These are phyloP conservation scores for Seira sanloemensis DNA, from an alignment of 2,888 invertebrate genomes.

Conservation along the genomic window DNA sequence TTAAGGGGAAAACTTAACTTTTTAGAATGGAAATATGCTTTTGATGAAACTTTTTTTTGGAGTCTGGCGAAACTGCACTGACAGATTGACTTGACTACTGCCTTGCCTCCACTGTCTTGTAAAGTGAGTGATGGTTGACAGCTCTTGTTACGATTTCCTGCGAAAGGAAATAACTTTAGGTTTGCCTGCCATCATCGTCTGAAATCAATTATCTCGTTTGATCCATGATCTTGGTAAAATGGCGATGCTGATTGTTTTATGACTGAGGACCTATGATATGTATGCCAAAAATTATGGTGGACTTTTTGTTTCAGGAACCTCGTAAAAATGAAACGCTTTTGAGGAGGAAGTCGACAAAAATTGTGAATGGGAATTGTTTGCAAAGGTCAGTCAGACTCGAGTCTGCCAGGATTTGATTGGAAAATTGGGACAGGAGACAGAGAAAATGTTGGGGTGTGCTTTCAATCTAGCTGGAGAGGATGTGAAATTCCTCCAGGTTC, in stretches of 20 bases:
- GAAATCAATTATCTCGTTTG: constrained; percentile 50
- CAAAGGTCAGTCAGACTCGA: too few relatives aligned
- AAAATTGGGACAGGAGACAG: constrained; percentile 51
- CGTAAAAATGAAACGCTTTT: too few relatives aligned
- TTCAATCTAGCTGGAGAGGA: neutral
- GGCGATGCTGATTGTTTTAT: too few relatives aligned
- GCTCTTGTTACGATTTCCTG: constrained; percentile 62
- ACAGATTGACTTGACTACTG: constrained; percentile 27
- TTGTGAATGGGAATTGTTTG: too few relatives aligned
- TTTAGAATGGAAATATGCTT: neutral
- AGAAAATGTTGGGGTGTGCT: constrained; percentile 34
- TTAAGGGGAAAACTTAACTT: neutral
- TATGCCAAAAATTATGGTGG: too few relatives aligned
- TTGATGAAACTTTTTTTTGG: neutral
- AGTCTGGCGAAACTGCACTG: constrained; percentile 13
- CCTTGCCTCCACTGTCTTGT: constrained; percentile 2
- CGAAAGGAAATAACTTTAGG: constrained; percentile 5
- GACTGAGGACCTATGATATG: too few relatives aligned
- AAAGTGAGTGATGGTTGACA: constrained; percentile 50
- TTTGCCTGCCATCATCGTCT: neutral
- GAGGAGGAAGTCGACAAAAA: too few relatives aligned
- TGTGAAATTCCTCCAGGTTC: constrained; percentile 32
- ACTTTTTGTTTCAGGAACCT: too few relatives aligned
- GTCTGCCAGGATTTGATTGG: constrained; percentile 51
- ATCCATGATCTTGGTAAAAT: neutral